Evolutionary conservation across 2,113 vertebrate species (phyloP).

Genomic region (Rallus limicola): DNA sequence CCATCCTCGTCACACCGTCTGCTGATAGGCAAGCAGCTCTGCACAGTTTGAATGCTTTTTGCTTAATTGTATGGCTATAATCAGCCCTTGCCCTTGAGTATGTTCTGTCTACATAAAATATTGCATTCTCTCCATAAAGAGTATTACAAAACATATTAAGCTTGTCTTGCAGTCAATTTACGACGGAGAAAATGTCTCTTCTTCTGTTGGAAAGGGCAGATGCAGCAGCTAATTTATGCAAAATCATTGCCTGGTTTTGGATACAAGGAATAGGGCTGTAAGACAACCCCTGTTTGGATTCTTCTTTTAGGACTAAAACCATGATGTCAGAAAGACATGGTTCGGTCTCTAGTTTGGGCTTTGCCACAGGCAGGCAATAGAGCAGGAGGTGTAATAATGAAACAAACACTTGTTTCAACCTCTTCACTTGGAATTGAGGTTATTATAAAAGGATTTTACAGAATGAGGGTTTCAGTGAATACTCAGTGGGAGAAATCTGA

Average conservation of each 20-base stretch:
- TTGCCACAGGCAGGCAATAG: background rate
- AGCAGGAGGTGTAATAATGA: background rate
- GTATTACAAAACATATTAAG: background rate
- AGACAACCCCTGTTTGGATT: background rate
- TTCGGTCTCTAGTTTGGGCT: background rate
- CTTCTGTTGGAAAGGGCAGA: background rate
- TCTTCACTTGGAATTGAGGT: background rate
- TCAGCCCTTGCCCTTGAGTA: background rate
- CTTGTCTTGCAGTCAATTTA: background rate
- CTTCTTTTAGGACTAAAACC: background rate
- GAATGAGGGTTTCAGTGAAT: background rate
- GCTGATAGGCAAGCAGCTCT: background rate
- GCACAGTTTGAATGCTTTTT: background rate
- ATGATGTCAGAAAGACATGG: background rate
- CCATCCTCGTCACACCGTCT: fast-evolving
- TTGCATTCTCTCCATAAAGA: background rate
- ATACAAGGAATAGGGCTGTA: background rate
- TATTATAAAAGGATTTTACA: background rate
- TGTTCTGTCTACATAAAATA: background rate
- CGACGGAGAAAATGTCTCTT: background rate
- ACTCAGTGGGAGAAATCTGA: background rate
- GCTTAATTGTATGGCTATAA: background rate
- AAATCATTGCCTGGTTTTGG: background rate
- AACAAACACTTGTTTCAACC: background rate
- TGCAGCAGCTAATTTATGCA: background rate